Base-by-base conservation (phyloP, 2,888 invertebrate genomes). In the Brachyptera putata region DNA sequence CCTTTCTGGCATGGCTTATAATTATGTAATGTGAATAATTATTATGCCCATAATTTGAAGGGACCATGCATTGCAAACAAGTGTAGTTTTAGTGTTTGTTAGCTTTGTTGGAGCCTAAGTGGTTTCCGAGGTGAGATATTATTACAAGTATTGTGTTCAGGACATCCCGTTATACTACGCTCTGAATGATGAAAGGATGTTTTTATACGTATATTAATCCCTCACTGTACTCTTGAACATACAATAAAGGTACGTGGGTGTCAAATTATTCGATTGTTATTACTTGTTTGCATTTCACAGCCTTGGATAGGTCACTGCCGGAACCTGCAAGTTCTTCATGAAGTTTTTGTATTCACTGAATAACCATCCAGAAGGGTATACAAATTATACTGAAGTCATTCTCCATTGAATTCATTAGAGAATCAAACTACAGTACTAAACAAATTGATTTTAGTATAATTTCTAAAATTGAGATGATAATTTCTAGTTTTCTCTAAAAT, bases 201-300 rank as follows among this genome's bases (percentile, higher is more conserved):
- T 53, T 53, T 53, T 53, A 53, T 53, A 53, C 53, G 53, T 53
- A 53, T 53, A 53, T 53, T 53, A n/a, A n/a, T n/a, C n/a, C n/a
- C 53, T 21, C 16, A 30, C 50, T 53, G 16, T 53, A 36, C 36
- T 36, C 36, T 36, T 16, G 18, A 34, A 34, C 18, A 48, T 58
- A 58, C 61, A 61, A 61, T 61, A 61, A 61, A 61, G 61, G 61
- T 55, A 58, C 61, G 41, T 56, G 49, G 56, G 55, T 61, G 58
- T 61, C n/a, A n/a, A n/a, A n/a, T n/a, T n/a, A n/a, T n/a, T n/a
- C n/a, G n/a, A n/a, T n/a, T n/a, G n/a, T n/a, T n/a, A n/a, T n/a
- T n/a, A n/a, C n/a, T n/a, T n/a, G n/a, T n/a, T n/a, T n/a, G n/a
- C n/a, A n/a, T n/a, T n/a, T n/a, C n/a, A n/a, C n/a, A n/a, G n/a